phyloP scores from a whole-genome alignment of 2,113 vertebrate genomes.

The Corythornis madagascariensis region DNA sequence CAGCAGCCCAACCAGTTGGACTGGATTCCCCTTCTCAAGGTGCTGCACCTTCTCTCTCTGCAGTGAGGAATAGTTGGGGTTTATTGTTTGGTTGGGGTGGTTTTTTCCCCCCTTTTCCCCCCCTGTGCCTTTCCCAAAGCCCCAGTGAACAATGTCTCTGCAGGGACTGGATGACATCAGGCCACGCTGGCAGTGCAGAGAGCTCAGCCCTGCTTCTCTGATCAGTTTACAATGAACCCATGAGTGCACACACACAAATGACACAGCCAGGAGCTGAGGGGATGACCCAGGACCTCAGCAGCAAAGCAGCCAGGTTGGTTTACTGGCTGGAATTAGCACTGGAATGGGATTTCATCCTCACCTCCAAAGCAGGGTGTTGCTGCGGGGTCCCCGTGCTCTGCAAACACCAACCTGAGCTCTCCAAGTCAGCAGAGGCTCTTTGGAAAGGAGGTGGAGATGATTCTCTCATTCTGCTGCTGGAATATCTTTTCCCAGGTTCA shows the following conservation, averaged over 20 bases:
- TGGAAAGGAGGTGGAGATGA: neutral
- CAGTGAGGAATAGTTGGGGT: neutral
- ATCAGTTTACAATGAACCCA: neutral
- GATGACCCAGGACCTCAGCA: neutral
- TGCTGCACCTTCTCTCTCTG: neutral
- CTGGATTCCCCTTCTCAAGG: constrained; percentile 38
- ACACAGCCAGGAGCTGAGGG: neutral
- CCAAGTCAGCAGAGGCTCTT: neutral
- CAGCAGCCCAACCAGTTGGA: constrained; percentile 46
- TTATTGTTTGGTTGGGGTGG: too few relatives aligned
- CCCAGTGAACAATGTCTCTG: neutral
- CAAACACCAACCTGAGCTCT: rapidly evolving
- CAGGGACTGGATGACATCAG: neutral
- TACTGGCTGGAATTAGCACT: neutral
- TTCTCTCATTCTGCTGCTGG: neutral
- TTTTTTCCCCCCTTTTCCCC: neutral
- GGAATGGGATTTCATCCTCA: neutral
- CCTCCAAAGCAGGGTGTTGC: rapidly evolving
- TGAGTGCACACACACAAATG: constrained; percentile 32
- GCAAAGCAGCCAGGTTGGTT: neutral
- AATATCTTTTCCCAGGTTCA: neutral
- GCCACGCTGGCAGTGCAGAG: rapidly evolving
- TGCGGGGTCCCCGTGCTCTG: neutral
- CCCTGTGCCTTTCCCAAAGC: neutral
- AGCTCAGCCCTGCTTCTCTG: neutral